Percentiles rank a stretch among this genome's conserved stretches.
These are phyloP conservation scores for Tipula helvola DNA, from an alignment of 2,888 invertebrate genomes.

Conservation along the genomic window DNA sequence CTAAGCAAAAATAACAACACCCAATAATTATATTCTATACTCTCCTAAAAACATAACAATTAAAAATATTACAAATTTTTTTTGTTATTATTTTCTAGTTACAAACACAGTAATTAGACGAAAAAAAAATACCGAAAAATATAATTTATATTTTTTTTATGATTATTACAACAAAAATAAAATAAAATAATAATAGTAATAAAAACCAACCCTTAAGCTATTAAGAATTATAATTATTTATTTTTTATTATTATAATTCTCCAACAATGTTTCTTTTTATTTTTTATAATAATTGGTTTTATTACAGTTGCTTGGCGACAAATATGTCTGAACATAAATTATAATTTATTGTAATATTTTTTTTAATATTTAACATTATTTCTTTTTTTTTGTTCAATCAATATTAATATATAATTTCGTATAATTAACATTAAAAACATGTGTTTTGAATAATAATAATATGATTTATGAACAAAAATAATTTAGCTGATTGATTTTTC, in stretches of 20 bases:
- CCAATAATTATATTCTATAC: not conserved
- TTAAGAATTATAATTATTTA: not conserved
- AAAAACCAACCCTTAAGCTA: conserved; percentile 4
- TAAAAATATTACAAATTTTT: not conserved
- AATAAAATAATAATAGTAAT: not conserved
- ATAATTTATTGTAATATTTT: not conserved
- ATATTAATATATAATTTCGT: not conserved
- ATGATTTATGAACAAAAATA: not conserved
- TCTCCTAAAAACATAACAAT: not conserved
- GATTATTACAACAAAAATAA: not conserved
- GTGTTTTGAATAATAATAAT: not conserved
- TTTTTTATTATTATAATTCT: not conserved
- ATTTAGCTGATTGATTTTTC: not conserved
- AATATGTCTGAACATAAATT: not conserved
- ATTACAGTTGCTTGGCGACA: not conserved
- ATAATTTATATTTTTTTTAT: not conserved
- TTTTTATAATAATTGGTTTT: not conserved
- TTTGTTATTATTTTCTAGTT: not conserved
- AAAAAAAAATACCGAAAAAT: not conserved
- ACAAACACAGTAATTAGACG: not conserved
- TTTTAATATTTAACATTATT: not conserved
- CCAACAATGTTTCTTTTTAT: not conserved
- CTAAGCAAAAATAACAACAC: not conserved
- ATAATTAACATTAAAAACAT: not conserved
- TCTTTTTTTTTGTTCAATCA: not conserved